Conservation (phyloP, 2,888 invertebrate genomes). For the Petrolisthes cinctipes region DNA sequence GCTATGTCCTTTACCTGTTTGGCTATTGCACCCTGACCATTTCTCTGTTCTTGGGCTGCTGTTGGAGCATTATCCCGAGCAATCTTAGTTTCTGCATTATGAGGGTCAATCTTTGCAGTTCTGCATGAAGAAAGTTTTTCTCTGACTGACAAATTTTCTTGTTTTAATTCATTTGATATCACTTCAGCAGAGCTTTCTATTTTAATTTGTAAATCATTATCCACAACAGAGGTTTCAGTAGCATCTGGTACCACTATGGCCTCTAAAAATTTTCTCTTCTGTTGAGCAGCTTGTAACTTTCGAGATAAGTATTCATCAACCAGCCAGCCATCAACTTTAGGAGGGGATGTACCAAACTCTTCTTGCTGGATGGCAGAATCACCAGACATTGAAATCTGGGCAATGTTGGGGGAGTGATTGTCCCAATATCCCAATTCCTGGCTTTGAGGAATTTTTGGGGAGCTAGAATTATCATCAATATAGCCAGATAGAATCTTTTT, state of each 20-base stretch:
- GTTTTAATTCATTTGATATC: too few relatives aligned
- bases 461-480: background rate
- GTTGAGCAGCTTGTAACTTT: slow-evolving; percentile 29
- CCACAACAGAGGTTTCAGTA: background rate
- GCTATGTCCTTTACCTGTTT: slow-evolving; percentile 33
- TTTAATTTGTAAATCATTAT: background rate
- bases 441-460: background rate
- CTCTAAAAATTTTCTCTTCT: slow-evolving; percentile 26
- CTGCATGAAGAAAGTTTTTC: background rate
- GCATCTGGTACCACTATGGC: background rate
- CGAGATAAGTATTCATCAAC: slow-evolving; percentile 32
- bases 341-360: background rate
- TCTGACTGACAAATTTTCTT: background rate
- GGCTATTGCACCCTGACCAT: background rate
- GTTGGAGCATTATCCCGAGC: background rate
- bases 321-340: slow-evolving; percentile 32
- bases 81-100: background rate
- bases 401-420: too few relatives aligned
- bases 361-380: slow-evolving; percentile 10
- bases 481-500: background rate
- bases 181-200: background rate
- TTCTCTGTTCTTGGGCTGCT: background rate
- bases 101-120: background rate
- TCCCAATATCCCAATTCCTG: too few relatives aligned
- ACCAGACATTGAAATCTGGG: background rate